Evolutionary conservation across 1,140 invertebrate species (phyloP), one percentile per base, ranked within the genome.

Genomic region (Heliconius hewitsoni): DNA sequence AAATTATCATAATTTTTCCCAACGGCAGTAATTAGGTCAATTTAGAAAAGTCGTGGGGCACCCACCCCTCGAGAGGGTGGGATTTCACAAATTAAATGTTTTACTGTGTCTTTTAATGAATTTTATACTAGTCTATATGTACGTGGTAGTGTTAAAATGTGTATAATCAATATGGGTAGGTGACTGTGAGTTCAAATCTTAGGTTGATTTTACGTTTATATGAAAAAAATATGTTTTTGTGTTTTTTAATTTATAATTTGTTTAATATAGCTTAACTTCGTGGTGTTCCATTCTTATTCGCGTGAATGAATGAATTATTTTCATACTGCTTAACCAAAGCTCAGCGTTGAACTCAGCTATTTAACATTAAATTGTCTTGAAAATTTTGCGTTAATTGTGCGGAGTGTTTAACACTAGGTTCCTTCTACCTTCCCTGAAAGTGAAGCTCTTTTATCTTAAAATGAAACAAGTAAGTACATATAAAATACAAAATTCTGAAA

Each of bases 1-100:
- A 57, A n/a, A 57, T 57, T 57, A 57, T 57, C 8, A 57, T 57
- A 57, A 82, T 78, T 81, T 82, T 82, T 73, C 66, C 57, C 81
- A 74, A 82, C 81, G 74, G 52, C 73, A 34, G 78, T 79, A 82
- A 82, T 82, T 79, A 76, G 81, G 81, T 82, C 77, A 82, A 79
- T 82, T 82, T 74, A 57, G 71, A 82, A 78, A 76, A 82, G 79
- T 82, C 72, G 77, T 66, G 77, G 76, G 71, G 76, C 77, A 66
- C 71, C 74, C 74, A 76, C 71, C 73, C 71, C 52, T 55, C 42
- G 55, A 82, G 81, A 82, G 81, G 74, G 77, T 82, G 55, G 71
- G 55, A 52, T 76, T 79, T 73, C 13, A n/a, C 13, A 42, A 74
- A 66, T 70, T 30, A 66, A 76, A 66, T 39, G 39, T n/a, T 66